Conservation (phyloP, 1,140 invertebrate species). For the Platorchestia sp. region DNA sequence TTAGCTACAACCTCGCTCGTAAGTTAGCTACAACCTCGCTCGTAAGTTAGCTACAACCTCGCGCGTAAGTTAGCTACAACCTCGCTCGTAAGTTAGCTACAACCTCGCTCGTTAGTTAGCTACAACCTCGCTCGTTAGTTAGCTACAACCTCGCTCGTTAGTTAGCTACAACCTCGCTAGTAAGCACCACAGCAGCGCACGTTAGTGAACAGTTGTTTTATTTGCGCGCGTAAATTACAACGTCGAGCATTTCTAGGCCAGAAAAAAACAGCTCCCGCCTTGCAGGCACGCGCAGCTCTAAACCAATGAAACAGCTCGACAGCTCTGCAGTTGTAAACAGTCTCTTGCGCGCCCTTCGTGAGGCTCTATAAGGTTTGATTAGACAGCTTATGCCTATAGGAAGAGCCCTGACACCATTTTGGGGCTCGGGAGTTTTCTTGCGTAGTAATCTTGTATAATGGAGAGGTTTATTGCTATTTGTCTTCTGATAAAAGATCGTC, state of each 20-base stretch:
- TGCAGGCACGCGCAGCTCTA: background rate
- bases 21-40: no score
- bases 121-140: no score
- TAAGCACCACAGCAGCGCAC: background rate
- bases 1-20: no score
- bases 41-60: no score
- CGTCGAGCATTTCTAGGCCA: background rate
- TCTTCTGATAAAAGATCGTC: background rate
- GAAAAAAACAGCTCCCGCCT: background rate
- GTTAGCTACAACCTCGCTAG: background rate
- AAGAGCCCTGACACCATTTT: slow-evolving; percentile 6
- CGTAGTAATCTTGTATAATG: slow-evolving; percentile 23
- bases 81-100: no score
- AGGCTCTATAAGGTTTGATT: background rate
- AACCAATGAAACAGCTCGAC: background rate
- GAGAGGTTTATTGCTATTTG: slow-evolving; percentile 36
- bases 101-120: no score
- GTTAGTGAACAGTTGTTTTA: background rate
- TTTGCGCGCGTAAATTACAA: background rate
- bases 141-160: no score
- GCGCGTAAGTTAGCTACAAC: no score
- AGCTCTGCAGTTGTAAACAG: slow-evolving; percentile 4
- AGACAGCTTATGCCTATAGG: background rate
- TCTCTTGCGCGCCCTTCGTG: background rate
- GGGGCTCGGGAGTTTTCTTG: background rate